A percentile compares a stretch with the other conserved stretches of the same genome.
These are phyloP conservation scores for Allobates femoralis DNA, from an alignment of 2,797 vertebrate genomes.

Conservation along the genomic window DNA sequence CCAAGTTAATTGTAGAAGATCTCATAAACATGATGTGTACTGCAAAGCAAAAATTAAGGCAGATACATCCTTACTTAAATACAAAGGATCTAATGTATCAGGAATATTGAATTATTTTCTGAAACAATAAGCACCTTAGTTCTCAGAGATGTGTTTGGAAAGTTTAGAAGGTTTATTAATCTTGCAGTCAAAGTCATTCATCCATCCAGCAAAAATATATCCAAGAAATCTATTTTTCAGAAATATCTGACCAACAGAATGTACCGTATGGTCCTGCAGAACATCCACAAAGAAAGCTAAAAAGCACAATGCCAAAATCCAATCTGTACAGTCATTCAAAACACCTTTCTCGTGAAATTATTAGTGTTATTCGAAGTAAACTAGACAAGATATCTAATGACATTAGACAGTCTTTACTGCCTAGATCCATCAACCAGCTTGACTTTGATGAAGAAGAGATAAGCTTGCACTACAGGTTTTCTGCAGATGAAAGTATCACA, in stretches of 20 bases:
- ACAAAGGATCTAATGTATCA: neutral
- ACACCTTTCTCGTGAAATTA: neutral
- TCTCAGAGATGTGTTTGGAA: neutral
- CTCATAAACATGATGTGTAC: slow-evolving; percentile 9
- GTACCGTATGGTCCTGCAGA: neutral
- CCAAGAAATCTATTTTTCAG: slow-evolving; percentile 4
- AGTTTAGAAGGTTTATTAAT: neutral
- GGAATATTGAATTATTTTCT: neutral
- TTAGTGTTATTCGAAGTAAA: neutral
- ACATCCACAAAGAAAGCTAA: neutral
- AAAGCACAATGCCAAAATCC: neutral
- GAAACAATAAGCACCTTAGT: neutral
- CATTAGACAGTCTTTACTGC: slow-evolving; percentile 11
- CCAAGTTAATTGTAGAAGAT: neutral
- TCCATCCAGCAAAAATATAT: slow-evolving; percentile 4
- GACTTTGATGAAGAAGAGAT: neutral
- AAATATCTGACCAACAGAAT: neutral
- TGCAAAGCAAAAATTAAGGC: neutral
- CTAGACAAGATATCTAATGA: neutral
- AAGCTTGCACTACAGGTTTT: neutral
- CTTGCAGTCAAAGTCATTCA: neutral
- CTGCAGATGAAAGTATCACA: neutral
- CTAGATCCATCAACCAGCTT: neutral
- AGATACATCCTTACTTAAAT: neutral
- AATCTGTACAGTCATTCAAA: neutral